phyloP scores from a whole-genome alignment of 2,797 vertebrate genomes.

The Neoniphon sammara region DNA sequence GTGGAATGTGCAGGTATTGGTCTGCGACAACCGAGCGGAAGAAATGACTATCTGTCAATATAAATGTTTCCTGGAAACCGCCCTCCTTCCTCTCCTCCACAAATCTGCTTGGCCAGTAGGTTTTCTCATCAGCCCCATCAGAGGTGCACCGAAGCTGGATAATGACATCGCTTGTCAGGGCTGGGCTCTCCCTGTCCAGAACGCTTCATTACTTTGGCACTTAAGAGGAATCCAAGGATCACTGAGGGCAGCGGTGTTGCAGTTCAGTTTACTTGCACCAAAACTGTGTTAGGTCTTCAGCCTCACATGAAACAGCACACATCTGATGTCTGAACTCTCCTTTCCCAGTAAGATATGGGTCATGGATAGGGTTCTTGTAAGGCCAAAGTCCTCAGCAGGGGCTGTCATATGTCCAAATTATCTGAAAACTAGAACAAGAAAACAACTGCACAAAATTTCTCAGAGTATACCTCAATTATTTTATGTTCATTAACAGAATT shows the following conservation, averaged over 20 bases:
- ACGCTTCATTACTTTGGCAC: conserved; percentile 75
- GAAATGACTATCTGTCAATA: conserved; percentile 60
- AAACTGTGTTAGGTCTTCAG: conserved; percentile 52
- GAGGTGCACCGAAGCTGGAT: conserved; percentile 61
- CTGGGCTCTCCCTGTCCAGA: conserved; percentile 69
- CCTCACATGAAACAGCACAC: conserved; percentile 40
- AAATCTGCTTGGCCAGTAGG: conserved; percentile 55
- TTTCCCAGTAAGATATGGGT: conserved; percentile 36
- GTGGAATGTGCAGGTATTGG: conserved; percentile 55
- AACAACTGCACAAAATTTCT: neutral
- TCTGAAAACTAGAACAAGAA: conserved; percentile 50
- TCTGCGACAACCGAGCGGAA: conserved; percentile 46
- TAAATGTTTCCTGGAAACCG: conserved; percentile 57
- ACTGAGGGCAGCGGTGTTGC: conserved; percentile 14
- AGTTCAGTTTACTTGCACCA: conserved; percentile 30
- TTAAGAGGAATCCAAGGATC: conserved; percentile 45
- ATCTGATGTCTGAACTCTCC: conserved; percentile 39
- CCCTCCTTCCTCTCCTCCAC: conserved; percentile 63
- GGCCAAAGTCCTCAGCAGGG: conserved; percentile 35
- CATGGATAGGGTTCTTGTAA: conserved; percentile 40
- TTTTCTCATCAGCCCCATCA: conserved; percentile 69
- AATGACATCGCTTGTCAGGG: conserved; percentile 73
- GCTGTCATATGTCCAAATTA: conserved; percentile 46
- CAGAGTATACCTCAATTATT: neutral
- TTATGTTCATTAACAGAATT: neutral